phyloP scores from a whole-genome alignment of 2,888 invertebrate species.

The Acanthococcus lagerstroemiae region DNA sequence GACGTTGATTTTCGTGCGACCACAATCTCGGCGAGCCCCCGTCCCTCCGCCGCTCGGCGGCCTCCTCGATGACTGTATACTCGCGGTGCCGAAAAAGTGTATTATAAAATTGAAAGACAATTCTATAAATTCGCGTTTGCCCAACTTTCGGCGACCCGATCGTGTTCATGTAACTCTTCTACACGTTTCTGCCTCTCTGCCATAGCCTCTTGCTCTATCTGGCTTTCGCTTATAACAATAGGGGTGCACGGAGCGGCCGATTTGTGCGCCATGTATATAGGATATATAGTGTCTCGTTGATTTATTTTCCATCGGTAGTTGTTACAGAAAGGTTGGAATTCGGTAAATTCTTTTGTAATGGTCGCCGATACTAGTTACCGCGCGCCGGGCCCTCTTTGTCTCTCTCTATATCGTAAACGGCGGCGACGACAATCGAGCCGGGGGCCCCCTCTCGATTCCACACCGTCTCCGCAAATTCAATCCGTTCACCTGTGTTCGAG shows the following conservation, averaged over 20 bases:
- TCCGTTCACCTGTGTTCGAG: conserved; percentile 25
- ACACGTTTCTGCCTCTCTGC: background rate
- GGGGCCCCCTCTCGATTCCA: background rate
- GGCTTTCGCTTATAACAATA: conserved; percentile 16
- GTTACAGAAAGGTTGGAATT: conserved; percentile 30
- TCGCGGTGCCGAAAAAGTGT: background rate
- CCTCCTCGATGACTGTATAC: no score
- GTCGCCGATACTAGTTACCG: conserved; percentile 29
- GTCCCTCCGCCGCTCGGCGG: no score
- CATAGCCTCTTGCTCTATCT: background rate
- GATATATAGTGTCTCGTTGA: conserved; percentile 28
- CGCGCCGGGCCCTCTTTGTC: conserved; percentile 15
- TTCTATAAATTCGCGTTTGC: conserved; percentile 16
- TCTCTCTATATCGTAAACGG: conserved; percentile 4
- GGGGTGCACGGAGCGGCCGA: conserved; percentile 20
- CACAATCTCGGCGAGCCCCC: no score
- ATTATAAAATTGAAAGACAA: conserved; percentile 6
- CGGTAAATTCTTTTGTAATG: conserved; percentile 31
- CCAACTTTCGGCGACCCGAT: background rate
- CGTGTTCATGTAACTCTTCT: background rate
- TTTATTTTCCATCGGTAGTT: conserved; percentile 29
- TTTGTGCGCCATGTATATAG: conserved; percentile 23
- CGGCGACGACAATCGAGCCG: conserved; percentile 28
- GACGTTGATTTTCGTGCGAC: background rate
- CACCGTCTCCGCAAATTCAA: conserved; percentile 11